Evolutionary conservation across 2,113 vertebrate species (phyloP), one percentile per base, ranked within the genome.

Genomic region (Salminus brasiliensis): DNA sequence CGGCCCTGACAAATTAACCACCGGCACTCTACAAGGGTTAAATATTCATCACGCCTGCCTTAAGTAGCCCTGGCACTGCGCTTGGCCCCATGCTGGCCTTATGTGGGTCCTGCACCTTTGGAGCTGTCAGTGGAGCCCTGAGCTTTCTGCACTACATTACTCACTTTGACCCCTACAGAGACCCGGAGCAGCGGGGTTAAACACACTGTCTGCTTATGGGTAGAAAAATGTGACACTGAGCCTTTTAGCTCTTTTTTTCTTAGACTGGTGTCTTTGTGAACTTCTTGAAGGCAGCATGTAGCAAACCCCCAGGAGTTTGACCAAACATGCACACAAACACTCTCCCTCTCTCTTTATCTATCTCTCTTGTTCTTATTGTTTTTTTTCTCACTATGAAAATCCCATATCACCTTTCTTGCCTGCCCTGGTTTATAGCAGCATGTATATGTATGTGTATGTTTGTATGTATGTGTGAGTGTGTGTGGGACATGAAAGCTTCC

Each of bases 1-100:
- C 91, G 27, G 36, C 66, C 30, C 90, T 95, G 95, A 96, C 95
- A 95, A 92, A 96, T 96, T 85, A 89, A 94, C 89, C 89, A 84
- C 82, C 83, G 89, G 87, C 90, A 89, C 91, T 93, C 91, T 84
- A 68, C 69, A 89, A 90, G 92, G 92, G 93, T 95, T 95, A 93
- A 95, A 95, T 91, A 93, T 90, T 88, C 83, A 87, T 74, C 84
- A 85, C 34, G 59, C 57, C 41, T 47, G 47, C 62, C 74, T 81
- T 81, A 59, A 71, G 47, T 68, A 81, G 74, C 59, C 23, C 55
- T 47, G 47, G 13, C 34, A 65, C 59, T 53, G 32, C 45, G 0
- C 21, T n/a, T 47, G 49, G 45, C 66, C 47, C 69, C 18, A 12
- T 63, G 16, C 30, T 43, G 47, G 34, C 47, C 67, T 60, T 21